Conservation (phyloP, 2,888 invertebrate genomes). For the Rhingia rostrata region DNA sequence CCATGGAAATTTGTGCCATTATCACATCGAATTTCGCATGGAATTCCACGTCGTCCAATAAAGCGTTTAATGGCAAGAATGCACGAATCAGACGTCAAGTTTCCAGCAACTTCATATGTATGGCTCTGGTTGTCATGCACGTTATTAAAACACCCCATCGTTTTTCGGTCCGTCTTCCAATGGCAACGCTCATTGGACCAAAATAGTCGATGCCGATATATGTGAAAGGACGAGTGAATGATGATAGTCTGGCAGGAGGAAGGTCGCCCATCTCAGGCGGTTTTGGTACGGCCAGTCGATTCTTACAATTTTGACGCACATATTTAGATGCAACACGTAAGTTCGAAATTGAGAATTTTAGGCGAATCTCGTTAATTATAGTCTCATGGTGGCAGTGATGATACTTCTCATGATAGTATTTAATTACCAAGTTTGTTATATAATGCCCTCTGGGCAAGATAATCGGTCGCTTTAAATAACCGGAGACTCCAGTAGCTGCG, state of each 20-base stretch:
- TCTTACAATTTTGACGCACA: constrained; percentile 13
- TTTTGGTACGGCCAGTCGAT: constrained; percentile 6
- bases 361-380: constrained; percentile 55
- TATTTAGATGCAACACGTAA: background rate
- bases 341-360: constrained; percentile 28
- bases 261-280: constrained; percentile 35
- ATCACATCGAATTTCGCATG: too few relatives aligned
- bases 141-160: too few relatives aligned
- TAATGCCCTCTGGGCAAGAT: constrained; percentile 48
- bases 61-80: constrained; percentile 35
- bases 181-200: too few relatives aligned
- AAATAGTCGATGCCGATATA: constrained; percentile 59
- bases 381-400: constrained; percentile 52
- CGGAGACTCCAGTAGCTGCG: constrained; percentile 2
- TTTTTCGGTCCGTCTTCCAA: too few relatives aligned
- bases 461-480: constrained; percentile 46
- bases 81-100: constrained; percentile 24
- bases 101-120: too few relatives aligned
- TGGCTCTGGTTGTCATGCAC: too few relatives aligned
- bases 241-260: too few relatives aligned
- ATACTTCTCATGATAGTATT: constrained; percentile 44
- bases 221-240: too few relatives aligned
- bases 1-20: constrained; percentile 28
- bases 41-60: too few relatives aligned
- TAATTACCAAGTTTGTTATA: constrained; percentile 49